Evolutionary conservation across 2,888 invertebrate species (phyloP).

Genomic region (Leptopilina syphax): DNA sequence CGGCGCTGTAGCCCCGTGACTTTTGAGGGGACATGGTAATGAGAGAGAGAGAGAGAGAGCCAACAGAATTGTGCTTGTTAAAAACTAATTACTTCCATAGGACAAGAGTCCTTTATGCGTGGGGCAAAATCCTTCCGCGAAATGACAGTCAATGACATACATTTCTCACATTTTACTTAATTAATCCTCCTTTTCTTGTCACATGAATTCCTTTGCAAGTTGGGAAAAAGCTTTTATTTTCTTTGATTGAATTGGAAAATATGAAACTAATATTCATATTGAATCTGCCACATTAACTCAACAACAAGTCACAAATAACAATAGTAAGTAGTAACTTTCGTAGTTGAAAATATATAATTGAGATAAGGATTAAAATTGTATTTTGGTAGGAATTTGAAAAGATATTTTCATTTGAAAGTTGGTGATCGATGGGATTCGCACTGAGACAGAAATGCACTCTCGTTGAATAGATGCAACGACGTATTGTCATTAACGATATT

Average conservation of each 20-base stretch:
- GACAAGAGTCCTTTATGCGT: slow-evolving; percentile 11
- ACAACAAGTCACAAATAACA: too few relatives aligned
- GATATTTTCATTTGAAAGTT: slow-evolving; percentile 47
- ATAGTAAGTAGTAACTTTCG: too few relatives aligned
- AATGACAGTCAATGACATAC: slow-evolving; percentile 10
- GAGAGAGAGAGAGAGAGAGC: slow-evolving; percentile 48
- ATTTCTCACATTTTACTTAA: background rate
- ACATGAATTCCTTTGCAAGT: too few relatives aligned
- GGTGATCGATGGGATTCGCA: slow-evolving; percentile 56
- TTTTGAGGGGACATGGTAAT: slow-evolving; percentile 55
- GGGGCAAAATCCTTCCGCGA: background rate
- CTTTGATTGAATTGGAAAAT: too few relatives aligned
- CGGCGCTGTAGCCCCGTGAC: slow-evolving; percentile 6
- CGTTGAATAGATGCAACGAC: slow-evolving; percentile 49
- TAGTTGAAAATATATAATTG: too few relatives aligned
- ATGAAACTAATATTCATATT: too few relatives aligned
- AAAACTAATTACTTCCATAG: slow-evolving; percentile 52
- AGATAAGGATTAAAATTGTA: too few relatives aligned
- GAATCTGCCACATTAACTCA: too few relatives aligned
- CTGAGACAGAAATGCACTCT: slow-evolving; percentile 57
- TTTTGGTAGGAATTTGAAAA: too few relatives aligned
- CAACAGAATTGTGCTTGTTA: slow-evolving; percentile 55
- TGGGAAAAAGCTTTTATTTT: too few relatives aligned
- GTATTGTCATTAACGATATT: slow-evolving; percentile 45
- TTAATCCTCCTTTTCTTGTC: background rate